Evolutionary conservation across 1,140 invertebrate genomes (phyloP), one percentile per base, ranked within the genome.

Genomic region (Orius insidiosus): DNA sequence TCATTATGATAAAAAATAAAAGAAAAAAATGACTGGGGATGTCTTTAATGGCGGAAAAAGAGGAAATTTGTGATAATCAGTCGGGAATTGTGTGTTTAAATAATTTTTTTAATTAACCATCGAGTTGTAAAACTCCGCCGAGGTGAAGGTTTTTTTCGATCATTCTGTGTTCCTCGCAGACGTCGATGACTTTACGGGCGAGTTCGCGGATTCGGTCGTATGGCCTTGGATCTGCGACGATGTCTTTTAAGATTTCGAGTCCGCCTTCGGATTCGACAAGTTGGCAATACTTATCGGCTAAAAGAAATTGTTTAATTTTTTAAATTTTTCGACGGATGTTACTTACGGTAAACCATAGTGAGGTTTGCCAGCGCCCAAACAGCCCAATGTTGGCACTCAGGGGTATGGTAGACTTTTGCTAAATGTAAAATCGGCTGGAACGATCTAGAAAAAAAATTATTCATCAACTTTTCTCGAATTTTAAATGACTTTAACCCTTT

Each of bases 341-440:
- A 80, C 81, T 80, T 67, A 88, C 84, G 80, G 63, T 88, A 88
- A 36, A 95, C 86, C 55, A 75, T 76, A 9, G 90, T 97, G 13
- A 98, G 71, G 68, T 98, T 98, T 24, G 90, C 89, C 33, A 98
- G 67, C 5, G 92, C 94, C 93, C 93, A 98, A n/a, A 86, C 80
- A 2, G 90, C 88, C 92, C 92, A 96, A 58, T 89, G 77, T 60
- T 94, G 88, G 62, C 87, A 93, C 59, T 87, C 77, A 1, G 85
- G 80, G 2, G 86, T 90, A 52, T 90, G 80, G 57, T 77, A 76
- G 44, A 81, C 73, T 51, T 75, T 69, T 3, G 92, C 69, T 34
- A 96, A 64, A 47, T 80, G 70, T 5, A 96, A 63, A 51, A 95
- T 86, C 3, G 92, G 92, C 58, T 87, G 76, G 67, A 96, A 95